Evolutionary conservation across 1,140 invertebrate genomes (phyloP).

Genomic region (Anastrepha ludens): DNA sequence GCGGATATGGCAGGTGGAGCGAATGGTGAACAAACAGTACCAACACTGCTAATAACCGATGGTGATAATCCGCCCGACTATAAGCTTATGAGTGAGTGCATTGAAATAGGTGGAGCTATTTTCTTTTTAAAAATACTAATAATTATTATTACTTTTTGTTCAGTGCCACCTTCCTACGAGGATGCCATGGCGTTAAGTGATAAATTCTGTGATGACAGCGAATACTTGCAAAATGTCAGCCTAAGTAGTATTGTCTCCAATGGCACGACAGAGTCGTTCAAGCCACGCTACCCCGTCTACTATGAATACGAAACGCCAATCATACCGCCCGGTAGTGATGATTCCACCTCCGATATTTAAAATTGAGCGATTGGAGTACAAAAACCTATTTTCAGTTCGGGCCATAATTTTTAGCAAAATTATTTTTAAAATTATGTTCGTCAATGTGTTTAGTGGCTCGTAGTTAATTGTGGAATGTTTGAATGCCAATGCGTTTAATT

Average conservation of each 20-base stretch:
- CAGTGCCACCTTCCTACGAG: slow-evolving; percentile 72
- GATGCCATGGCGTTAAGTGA: slow-evolving; percentile 73
- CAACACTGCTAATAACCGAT: slow-evolving; percentile 69
- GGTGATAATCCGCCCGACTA: slow-evolving; percentile 72
- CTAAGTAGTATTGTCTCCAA: slow-evolving; percentile 71
- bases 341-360: slow-evolving; percentile 64
- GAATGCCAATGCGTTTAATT: neutral
- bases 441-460: slow-evolving; percentile 8
- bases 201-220: slow-evolving; percentile 71
- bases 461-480: neutral
- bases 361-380: neutral
- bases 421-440: neutral
- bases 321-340: slow-evolving; percentile 74
- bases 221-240: slow-evolving; percentile 71
- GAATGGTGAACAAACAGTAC: slow-evolving; percentile 58
- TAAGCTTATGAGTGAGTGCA: slow-evolving; percentile 69
- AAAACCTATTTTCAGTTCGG: slow-evolving; percentile 26
- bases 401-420: neutral
- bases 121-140: neutral
- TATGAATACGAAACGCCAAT: slow-evolving; percentile 73
- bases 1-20: slow-evolving; percentile 55
- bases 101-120: neutral
- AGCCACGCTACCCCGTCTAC: slow-evolving; percentile 73
- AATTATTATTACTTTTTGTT: neutral
- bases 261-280: slow-evolving; percentile 68